phyloP scores from a whole-genome alignment of 1,140 invertebrate genomes.

The Bombus sylvicola region DNA sequence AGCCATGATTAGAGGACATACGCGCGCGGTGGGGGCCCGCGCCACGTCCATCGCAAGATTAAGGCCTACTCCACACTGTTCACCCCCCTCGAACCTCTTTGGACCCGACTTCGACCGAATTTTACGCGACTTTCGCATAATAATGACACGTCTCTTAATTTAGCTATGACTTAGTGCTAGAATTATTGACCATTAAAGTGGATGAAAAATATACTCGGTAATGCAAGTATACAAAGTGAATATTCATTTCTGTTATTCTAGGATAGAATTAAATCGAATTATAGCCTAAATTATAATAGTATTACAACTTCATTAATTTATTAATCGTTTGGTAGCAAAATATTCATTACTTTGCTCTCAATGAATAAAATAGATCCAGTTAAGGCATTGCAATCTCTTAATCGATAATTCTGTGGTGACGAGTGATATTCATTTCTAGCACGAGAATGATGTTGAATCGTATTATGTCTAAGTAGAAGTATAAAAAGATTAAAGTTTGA shows the following conservation, averaged over 20 bases:
- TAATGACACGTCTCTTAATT: background rate
- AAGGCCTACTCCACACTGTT: conserved; percentile 61
- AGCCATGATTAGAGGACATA: conserved; percentile 76
- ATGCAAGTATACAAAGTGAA: no score
- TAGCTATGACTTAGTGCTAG: background rate
- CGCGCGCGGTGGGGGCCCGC: conserved; percentile 61
- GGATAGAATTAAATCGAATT: no score
- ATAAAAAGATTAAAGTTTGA: no score
- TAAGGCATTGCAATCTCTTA: background rate
- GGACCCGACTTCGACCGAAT: conserved; percentile 10
- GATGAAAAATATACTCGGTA: background rate
- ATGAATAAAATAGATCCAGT: background rate
- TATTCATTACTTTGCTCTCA: background rate
- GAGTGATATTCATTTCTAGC: background rate
- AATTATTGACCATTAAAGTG: no score
- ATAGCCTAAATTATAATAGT: no score
- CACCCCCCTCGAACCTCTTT: background rate
- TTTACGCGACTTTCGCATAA: conserved; percentile 25
- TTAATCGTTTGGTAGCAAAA: background rate
- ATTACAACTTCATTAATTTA: no score
- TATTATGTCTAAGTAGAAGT: no score
- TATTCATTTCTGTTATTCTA: no score
- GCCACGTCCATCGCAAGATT: conserved; percentile 57
- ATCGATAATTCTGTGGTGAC: background rate
- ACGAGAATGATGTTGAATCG: no score